Evolutionary conservation across 2,888 invertebrate species (phyloP).

Genomic region (Drepanosiphum platanoidis): DNA sequence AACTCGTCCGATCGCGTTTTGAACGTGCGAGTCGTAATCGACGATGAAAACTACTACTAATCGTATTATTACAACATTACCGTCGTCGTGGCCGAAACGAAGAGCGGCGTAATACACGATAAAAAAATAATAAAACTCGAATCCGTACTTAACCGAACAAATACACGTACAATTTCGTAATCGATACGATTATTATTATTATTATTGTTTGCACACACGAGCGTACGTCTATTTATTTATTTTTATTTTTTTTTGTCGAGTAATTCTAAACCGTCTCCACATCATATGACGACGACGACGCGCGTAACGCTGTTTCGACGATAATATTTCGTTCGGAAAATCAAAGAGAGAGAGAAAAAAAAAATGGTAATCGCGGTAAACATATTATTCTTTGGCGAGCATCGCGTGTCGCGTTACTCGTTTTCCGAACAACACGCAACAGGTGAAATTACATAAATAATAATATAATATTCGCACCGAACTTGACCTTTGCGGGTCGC

Average conservation of each 20-base stretch:
- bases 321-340: background rate
- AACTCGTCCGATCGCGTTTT: too few species aligned
- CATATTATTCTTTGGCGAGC: background rate
- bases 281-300: background rate
- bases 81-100: too few species aligned
- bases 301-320: background rate
- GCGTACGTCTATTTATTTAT: background rate
- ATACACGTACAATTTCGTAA: background rate
- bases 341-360: background rate
- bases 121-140: background rate
- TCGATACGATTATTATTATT: background rate
- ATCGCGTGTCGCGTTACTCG: background rate
- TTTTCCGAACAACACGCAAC: background rate
- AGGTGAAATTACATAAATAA: background rate
- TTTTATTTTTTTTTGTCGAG: background rate
- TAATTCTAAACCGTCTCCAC: background rate
- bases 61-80: too few species aligned
- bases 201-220: background rate
- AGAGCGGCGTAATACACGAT: too few species aligned
- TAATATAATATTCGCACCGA: conserved; percentile 9
- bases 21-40: too few species aligned
- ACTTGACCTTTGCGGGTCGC: conserved; percentile 21
- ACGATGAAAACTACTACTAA: too few species aligned
- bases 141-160: background rate
- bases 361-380: background rate